Evolutionary conservation across 2,797 vertebrate genomes (phyloP).

Genomic region (Sebastiscus tertius): DNA sequence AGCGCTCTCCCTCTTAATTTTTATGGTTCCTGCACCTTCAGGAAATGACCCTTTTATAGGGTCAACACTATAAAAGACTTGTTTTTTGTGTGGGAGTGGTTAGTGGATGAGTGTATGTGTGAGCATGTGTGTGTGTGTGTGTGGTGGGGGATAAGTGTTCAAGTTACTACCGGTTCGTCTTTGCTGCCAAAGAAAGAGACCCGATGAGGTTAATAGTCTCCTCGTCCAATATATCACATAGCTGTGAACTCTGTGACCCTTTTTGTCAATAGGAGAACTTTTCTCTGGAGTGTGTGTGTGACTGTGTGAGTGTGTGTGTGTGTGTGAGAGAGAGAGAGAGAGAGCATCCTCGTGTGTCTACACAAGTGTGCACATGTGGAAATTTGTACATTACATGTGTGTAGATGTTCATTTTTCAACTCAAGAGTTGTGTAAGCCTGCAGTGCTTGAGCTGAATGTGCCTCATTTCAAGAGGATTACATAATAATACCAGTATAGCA

Average conservation of each 20-base stretch:
- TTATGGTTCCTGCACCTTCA: slow-evolving; percentile 95
- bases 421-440: slow-evolving; percentile 30
- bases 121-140: slow-evolving; percentile 49
- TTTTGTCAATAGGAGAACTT: slow-evolving; percentile 87
- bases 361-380: slow-evolving; percentile 59
- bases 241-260: slow-evolving; percentile 91
- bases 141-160: slow-evolving; percentile 82
- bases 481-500: slow-evolving; percentile 25
- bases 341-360: slow-evolving; percentile 55
- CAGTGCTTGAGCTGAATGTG: slow-evolving; percentile 27
- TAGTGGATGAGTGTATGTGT: slow-evolving; percentile 74
- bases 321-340: slow-evolving; percentile 27
- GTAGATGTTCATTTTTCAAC: slow-evolving; percentile 27
- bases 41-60: slow-evolving; percentile 94
- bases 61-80: slow-evolving; percentile 95
- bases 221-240: slow-evolving; percentile 91
- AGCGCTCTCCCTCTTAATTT: slow-evolving; percentile 86
- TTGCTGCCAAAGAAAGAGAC: slow-evolving; percentile 87
- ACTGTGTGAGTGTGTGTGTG: slow-evolving; percentile 53
- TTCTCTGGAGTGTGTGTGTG: slow-evolving; percentile 80
- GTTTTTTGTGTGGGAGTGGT: slow-evolving; percentile 84
- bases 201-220: slow-evolving; percentile 91
- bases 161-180: slow-evolving; percentile 87
- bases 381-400: slow-evolving; percentile 46
- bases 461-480: slow-evolving; percentile 41